phyloP scores from a whole-genome alignment of 2,797 vertebrate genomes.

The Parauchenoglanis ngamensis region DNA sequence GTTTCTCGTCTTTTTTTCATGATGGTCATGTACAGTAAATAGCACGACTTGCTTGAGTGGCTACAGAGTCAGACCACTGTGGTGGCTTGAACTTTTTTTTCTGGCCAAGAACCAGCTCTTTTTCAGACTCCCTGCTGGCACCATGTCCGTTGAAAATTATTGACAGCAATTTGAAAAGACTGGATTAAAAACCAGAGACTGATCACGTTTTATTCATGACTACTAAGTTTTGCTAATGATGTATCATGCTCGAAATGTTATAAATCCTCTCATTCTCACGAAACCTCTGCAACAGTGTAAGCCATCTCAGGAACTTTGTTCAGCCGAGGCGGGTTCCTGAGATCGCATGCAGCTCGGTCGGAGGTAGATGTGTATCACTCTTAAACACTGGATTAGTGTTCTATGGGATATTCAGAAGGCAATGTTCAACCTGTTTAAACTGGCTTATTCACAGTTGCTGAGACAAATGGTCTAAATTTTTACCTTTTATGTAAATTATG shows the following conservation, averaged over 20 bases:
- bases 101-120: neutral
- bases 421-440: neutral
- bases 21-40: neutral
- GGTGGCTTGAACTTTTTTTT: neutral
- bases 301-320: neutral
- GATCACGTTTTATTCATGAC: conserved; percentile 4
- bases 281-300: neutral
- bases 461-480: neutral
- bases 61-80: neutral
- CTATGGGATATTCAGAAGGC: neutral
- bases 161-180: neutral
- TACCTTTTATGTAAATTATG: neutral
- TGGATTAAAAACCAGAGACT: neutral
- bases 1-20: neutral
- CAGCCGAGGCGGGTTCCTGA: neutral
- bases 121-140: neutral
- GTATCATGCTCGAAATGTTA: neutral
- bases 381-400: neutral
- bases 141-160: neutral
- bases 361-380: neutral
- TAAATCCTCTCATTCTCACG: neutral
- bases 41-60: neutral
- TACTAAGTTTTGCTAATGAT: neutral
- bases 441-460: neutral
- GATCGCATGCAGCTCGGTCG: neutral